These are phyloP conservation scores for Macrocentrus cingulum DNA, from an alignment of 1,140 invertebrate genomes.

Conservation along the genomic window DNA sequence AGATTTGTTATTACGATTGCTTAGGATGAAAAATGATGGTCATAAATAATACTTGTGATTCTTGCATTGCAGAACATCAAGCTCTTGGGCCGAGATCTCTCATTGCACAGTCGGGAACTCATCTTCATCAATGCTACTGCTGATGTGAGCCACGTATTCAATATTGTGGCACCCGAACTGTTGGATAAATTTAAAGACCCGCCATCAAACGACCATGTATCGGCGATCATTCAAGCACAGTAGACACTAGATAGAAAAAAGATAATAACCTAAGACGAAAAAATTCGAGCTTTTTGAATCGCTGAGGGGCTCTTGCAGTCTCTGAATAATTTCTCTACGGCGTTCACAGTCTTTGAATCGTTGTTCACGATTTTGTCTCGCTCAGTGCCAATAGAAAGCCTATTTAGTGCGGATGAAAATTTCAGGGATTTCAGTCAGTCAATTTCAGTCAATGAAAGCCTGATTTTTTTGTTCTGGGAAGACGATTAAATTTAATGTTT, in stretches of 20 bases:
- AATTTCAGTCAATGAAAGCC: too few relatives aligned
- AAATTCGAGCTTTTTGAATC: too few relatives aligned
- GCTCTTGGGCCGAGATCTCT: conserved; percentile 36
- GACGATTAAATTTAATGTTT: not conserved
- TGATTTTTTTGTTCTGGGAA: not conserved
- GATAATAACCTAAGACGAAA: not conserved
- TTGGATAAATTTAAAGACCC: conserved; percentile 22
- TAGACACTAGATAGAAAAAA: not conserved
- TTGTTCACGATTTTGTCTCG: not conserved
- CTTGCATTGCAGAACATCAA: conserved; percentile 39
- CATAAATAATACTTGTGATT: conserved; percentile 1
- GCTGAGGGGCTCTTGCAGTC: too few relatives aligned
- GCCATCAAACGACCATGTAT: not conserved
- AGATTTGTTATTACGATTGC: not conserved
- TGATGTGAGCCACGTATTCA: conserved; percentile 28
- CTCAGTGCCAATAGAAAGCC: too few relatives aligned
- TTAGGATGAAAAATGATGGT: not conserved
- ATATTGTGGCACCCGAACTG: conserved; percentile 35
- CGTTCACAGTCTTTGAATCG: not conserved
- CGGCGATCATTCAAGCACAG: not conserved
- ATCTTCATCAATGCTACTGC: conserved; percentile 34
- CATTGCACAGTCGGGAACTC: conserved; percentile 32
- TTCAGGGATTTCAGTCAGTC: too few relatives aligned
- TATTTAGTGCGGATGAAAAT: too few relatives aligned
- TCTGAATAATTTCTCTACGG: not conserved